Evolutionary conservation across 1,140 invertebrate genomes (phyloP).

Genomic region (Hormaphis cornu): DNA sequence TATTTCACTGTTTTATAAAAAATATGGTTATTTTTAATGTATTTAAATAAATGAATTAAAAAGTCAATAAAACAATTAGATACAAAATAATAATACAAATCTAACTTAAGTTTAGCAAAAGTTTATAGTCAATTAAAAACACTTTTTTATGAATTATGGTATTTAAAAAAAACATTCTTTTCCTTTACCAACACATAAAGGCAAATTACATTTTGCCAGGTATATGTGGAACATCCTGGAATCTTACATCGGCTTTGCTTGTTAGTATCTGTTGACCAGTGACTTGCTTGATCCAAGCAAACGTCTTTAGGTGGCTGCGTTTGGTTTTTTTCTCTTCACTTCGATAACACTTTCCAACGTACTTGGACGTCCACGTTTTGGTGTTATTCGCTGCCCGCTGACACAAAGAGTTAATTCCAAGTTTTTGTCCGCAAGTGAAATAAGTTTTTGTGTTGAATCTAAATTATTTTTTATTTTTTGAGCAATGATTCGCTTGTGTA

Average conservation of each 20-base stretch:
- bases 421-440: conserved; percentile 2
- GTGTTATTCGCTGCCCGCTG: not conserved
- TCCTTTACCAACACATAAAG: too few relatives aligned
- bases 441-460: not conserved
- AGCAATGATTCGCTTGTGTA: conserved; percentile 37
- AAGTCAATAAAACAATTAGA: too few relatives aligned
- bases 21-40: too few relatives aligned
- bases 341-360: not conserved
- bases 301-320: conserved; percentile 38
- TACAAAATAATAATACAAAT: too few relatives aligned
- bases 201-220: too few relatives aligned
- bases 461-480: not conserved
- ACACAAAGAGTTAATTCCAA: conserved; percentile 29
- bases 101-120: too few relatives aligned
- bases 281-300: conserved; percentile 39
- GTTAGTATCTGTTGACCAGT: conserved; percentile 40
- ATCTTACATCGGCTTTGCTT: conserved; percentile 39
- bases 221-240: conserved; percentile 31
- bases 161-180: too few relatives aligned
- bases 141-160: too few relatives aligned
- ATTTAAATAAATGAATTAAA: too few relatives aligned
- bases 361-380: conserved; percentile 28
- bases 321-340: conserved; percentile 5
- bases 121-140: too few relatives aligned
- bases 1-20: too few relatives aligned